Evolutionary conservation across 2,888 invertebrate genomes (phyloP), one percentile per base, ranked within the genome.

Genomic region (Pristionchus japonicus): DNA sequence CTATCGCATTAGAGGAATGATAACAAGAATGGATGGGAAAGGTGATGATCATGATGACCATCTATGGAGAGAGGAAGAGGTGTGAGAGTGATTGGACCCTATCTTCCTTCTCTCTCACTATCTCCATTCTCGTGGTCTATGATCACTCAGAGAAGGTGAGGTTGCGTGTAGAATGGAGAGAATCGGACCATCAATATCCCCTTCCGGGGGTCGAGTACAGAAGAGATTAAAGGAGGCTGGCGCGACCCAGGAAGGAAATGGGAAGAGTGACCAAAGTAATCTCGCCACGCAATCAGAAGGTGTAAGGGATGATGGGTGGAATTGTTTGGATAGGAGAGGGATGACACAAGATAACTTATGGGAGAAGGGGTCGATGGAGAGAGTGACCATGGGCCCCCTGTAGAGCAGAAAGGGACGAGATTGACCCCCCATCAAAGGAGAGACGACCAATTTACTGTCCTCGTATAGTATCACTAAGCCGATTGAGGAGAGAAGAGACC

Each of bases 341-440:
- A 77, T 77, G 77, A 34, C 43, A 77, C 37, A 77, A 77, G 43
- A 77, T 77, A 77, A 77, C 77, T 77, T 77, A 77, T 77, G 77
- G 20, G 77, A 27, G 77, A 43, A 20, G n/a, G 23, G n/a, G 47
- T 37, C 74, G 77, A 77, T n/a, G n/a, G 77, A 77, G n/a, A 74
- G 52, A 77, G 77, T 77, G 77, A 77, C 77, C 77, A 77, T 77
- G 77, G 77, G 13, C 40, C 77, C 77, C 77, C 77, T 77, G 77
- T 77, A n/a, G 77, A 20, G 74, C 11, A 40, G 77, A 77, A 47
- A 47, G 70, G 20, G 70, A 70, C n/a, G 67, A 31, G 70, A 70
- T 70, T 70, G 70, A 70, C 70, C 70, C 70, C 70, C 70, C 70
- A 37, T 37, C 70, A 70, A 70, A 70, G 67, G 31, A 31, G 83